Base-by-base conservation (phyloP, 2,797 vertebrate species). In the Propithecus deckenii region DNA sequence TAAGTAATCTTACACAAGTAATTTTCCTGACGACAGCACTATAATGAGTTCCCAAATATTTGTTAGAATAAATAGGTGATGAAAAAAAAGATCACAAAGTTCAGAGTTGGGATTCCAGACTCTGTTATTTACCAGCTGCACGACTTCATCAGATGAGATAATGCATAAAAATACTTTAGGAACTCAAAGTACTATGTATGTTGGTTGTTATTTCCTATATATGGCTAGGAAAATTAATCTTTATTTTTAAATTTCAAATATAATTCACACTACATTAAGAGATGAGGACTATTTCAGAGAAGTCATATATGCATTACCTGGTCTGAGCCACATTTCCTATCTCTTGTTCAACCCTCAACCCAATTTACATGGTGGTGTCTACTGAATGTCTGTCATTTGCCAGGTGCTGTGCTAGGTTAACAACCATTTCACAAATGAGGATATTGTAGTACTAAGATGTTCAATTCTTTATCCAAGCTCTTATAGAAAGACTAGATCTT, bases 51-150 rank as follows among this genome's bases (percentile, higher is more conserved):
- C 89, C 57, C 78, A 90, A 91, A 79, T 85, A 76, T 86, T 91
- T 75, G 43, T 48, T 84, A 55, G 59, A 80, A 43, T 85, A 88
- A 84, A 76, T 48, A 63, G 32, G n/a, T 23, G 41, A 87, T 50
- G 23, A 92, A 80, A 79, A 86, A 86, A 95, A 89, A 74, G 46
- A 63, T 63, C n/a, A 95, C 55, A 93, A 48, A 89, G 91, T 59
- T 86, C 75, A 41, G 59, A 91, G 35, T 75, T 38, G 59, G n/a
- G 23, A 75, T 86, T 50, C 23, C 25, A 83, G 18, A 72, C 38
- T 83, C 59, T 89, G 18, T 71, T 67, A 48, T 92, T 91, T 91
- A 63, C 28, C 13, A 63, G 65, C 46, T 50, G 15, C 0, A 1
- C 41, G 43, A 61, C n/a, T 74, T 76, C 52, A 93, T 72, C 20